Base-by-base conservation (phyloP, 2,113 vertebrate species). In the Neogobius melanostomus region DNA sequence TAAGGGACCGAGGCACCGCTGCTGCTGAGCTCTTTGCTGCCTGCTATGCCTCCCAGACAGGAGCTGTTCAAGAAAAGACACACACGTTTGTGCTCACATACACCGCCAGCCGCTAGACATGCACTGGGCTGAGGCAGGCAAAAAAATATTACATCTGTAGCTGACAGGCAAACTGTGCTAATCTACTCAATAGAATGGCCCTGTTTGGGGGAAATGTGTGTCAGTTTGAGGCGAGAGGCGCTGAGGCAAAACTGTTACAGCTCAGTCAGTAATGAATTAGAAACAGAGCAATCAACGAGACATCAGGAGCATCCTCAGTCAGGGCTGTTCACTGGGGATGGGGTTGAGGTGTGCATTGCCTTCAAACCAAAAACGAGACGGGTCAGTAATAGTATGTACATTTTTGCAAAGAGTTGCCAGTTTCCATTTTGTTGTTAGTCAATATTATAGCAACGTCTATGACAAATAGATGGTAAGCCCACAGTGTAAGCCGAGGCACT, bases 11-110 rank as follows among this genome's bases (percentile, higher is more conserved):
- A 90, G 83, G 76, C 75, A 66, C 85, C 9, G 50, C n/a, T 56
- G 53, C 17, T 86, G 85, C 88, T 86, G 79, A 88, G 90, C 87
- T 90, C 83, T 86, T 81, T 86, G 73, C 89, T 69, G 76, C 77
- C 78, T 79, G 77, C 81, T 77, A 69, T 43, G 64, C 84, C 52
- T 74, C 77, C 69, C 56, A 75, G 75, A 75, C 49, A 12, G 75
- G 74, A 83, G 76, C 68, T 67, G 71, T 71, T 82, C 69, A 85
- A 81, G 83, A 75, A 89, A 42, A 88, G 81, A 81, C 53, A 65
- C 74, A 70, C 77, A 67, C 81, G 83, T 79, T 82, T 82, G 71
- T 65, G 60, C 61, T 81, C 56, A 59, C 56, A 14, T 64, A 79
- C 44, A 46, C 71, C 61, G 48, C 76, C 56, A 71, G 77, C 61